Evolutionary conservation across 2,113 vertebrate genomes (phyloP).

Genomic region (Thryonomys swinderianus): DNA sequence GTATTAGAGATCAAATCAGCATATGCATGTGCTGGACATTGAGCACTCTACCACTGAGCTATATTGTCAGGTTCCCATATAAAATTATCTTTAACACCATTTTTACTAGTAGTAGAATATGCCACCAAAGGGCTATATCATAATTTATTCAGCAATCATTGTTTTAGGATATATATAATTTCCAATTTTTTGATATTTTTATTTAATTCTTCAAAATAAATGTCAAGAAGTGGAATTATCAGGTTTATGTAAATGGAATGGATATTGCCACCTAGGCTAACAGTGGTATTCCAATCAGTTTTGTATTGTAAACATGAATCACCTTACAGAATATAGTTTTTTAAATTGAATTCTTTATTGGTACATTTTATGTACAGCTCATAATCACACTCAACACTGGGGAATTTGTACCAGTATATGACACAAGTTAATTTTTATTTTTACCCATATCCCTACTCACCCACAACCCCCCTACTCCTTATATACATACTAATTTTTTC

Average conservation of each 20-base stretch:
- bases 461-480: too few relatives aligned
- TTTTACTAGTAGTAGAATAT: conserved; percentile 7
- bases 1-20: too few relatives aligned
- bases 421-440: too few relatives aligned
- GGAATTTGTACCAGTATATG: too few relatives aligned
- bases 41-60: too few relatives aligned
- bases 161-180: conserved; percentile 26
- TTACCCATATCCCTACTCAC: too few relatives aligned
- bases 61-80: background rate
- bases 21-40: too few relatives aligned
- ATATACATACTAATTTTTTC: too few relatives aligned
- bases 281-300: background rate
- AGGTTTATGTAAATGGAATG: background rate
- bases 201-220: conserved; percentile 34
- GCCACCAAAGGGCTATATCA: background rate
- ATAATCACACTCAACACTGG: too few relatives aligned
- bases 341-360: too few relatives aligned
- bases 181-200: conserved; percentile 6
- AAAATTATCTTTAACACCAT: background rate
- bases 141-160: conserved; percentile 2
- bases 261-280: background rate
- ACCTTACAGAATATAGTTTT: background rate
- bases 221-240: conserved; percentile 10
- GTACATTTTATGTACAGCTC: too few relatives aligned
- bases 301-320: background rate